Evolutionary conservation across 2,888 invertebrate genomes (phyloP).

Genomic region (Thumatha senex): DNA sequence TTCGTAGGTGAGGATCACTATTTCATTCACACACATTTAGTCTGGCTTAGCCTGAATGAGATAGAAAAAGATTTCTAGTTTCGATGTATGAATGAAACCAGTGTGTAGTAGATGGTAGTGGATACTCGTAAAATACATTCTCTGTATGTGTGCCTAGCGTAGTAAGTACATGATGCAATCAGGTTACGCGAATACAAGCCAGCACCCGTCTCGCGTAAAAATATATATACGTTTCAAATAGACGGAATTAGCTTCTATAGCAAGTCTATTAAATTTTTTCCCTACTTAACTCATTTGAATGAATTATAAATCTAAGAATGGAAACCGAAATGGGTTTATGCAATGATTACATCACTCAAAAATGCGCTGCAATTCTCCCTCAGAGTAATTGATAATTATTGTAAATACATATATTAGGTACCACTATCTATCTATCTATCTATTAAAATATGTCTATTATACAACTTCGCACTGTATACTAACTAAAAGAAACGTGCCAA

Average conservation of each 20-base stretch:
- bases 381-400: too few species aligned
- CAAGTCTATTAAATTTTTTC: slow-evolving; percentile 30
- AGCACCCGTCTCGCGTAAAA: slow-evolving; percentile 57
- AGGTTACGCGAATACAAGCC: slow-evolving; percentile 54
- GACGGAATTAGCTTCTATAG: slow-evolving; percentile 45
- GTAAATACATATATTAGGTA: too few species aligned
- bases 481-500: too few species aligned
- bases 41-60: slow-evolving; percentile 61
- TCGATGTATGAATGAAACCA: slow-evolving; percentile 81
- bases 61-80: slow-evolving; percentile 77
- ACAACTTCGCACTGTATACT: too few species aligned
- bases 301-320: too few species aligned
- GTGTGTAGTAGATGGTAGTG: slow-evolving; percentile 70
- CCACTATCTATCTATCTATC: too few species aligned
- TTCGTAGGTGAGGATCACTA: slow-evolving; percentile 59
- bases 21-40: slow-evolving; percentile 57
- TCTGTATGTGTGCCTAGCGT: slow-evolving; percentile 54
- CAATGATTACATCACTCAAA: too few species aligned
- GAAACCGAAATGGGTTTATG: too few species aligned
- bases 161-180: slow-evolving; percentile 58
- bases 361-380: too few species aligned
- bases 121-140: slow-evolving; percentile 67
- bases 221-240: slow-evolving; percentile 47
- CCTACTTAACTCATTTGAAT: slow-evolving; percentile 25
- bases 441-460: too few species aligned